Evolutionary conservation across 2,888 invertebrate genomes (phyloP), one percentile per base, ranked within the genome.

Genomic region (Syrphus vitripennis): DNA sequence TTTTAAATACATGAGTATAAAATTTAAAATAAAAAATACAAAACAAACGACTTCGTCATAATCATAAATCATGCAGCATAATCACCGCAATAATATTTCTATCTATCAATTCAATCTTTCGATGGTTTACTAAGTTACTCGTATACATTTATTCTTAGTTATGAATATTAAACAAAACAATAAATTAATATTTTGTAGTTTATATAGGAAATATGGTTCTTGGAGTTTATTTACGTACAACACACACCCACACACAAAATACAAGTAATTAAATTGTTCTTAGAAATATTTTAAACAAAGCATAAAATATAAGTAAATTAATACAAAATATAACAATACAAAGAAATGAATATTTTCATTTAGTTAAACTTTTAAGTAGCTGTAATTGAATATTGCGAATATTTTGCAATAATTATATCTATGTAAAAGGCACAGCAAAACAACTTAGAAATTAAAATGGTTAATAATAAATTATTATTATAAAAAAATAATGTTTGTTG

Each of bases 311-410:
- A 71, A 71, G 59, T 72, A 75, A 77, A 50, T 70, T 57, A 29
- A 57, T 0, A 21, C 5, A 19, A 69, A n/a, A 61, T 48, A 78
- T 31, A 63, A 24, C 55, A 55, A 59, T 71, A 48, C 34, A 76
- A 81, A 31, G n/a, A 45, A 65, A 42, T 16, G 50, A 75, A 75
- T 45, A 80, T 83, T 79, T 83, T 79, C 75, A 83, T 80, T 83
- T 83, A 80, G 80, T 83, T 80, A 76, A 75, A 83, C 80, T 50
- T 83, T 83, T 83, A 71, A 75, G 57, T 83, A 83, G 83, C 71
- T 67, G 75, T 80, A 83, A 83, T 83, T 80, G 42, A 70, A 42
- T 21, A 45, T 76, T 75, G 83, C 80, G 75, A 65, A 80, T 71
- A 80, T 83, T 83, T 80, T 83, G 83, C 83, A 76, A n/a, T n/a